Percentiles rank a stretch among this genome's conserved stretches.
phyloP scores from a whole-genome alignment of 37 sponge, comb jelly and placozoan genomes.

The Cladorhizidae sp. region DNA sequence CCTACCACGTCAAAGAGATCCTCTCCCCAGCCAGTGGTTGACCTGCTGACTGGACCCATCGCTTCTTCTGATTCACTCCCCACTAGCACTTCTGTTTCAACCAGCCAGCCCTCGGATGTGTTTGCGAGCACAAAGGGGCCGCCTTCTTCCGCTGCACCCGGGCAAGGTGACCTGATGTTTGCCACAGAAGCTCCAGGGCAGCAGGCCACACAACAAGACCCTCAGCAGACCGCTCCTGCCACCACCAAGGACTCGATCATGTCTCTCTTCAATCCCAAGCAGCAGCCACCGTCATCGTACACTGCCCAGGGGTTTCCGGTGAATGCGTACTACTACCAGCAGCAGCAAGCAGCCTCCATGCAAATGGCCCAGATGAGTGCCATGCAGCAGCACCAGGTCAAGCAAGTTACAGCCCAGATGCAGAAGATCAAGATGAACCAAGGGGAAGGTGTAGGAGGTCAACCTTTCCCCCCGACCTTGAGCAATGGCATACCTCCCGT shows the following conservation, averaged over 20 bases:
- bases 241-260: conserved; percentile 59
- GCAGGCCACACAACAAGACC: background rate
- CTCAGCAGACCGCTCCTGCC: background rate
- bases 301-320: conserved; percentile 53
- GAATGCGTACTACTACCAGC: conserved; percentile 50
- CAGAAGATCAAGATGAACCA: conserved; percentile 43
- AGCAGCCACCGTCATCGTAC: conserved; percentile 41
- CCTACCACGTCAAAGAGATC: background rate
- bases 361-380: conserved; percentile 44
- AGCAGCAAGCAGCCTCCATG: conserved; percentile 57
- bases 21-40: conserved; percentile 1
- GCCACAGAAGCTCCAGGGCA: background rate
- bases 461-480: conserved; percentile 7
- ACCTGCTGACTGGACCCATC: background rate
- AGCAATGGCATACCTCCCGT: conserved; percentile 1
- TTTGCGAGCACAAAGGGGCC: background rate
- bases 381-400: conserved; percentile 51
- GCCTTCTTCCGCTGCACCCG: background rate
- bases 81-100: background rate
- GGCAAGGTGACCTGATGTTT: background rate
- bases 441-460: background rate
- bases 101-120: background rate
- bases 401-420: conserved; percentile 69
- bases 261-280: conserved; percentile 54
- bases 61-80: background rate